Evolutionary conservation across 2,797 vertebrate genomes (phyloP), one percentile per base, ranked within the genome.

Genomic region (Falco peregrinus): DNA sequence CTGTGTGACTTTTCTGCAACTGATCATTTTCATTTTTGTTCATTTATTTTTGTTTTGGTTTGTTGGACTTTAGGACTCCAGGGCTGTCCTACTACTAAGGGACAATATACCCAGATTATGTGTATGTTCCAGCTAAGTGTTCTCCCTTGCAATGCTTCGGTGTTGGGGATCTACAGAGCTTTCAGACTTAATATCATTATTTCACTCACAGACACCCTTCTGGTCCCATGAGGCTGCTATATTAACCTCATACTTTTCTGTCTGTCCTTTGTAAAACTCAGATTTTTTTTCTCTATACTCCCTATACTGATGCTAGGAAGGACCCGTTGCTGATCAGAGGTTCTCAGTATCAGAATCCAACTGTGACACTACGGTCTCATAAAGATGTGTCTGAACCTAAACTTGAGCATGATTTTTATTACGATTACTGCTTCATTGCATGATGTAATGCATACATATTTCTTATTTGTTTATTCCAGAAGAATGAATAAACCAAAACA

Each of bases 191-290:
- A 54, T 89, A 71, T 77, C 16, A 61, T 50, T 85, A 73, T 70
- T 94, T 93, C 33, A 20, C 41, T 81, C 33, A 45, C 33, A 81
- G 61, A 50, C 26, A 69, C 29, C 7, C 16, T 82, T 81, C 37
- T 76, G 18, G 26, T 84, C 41, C 65, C 63, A 31, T 50, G 35
- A 81, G 53, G 6, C 20, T 86, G 24, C 47, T 84, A 9, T 88
- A 93, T 90, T 95, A 93, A 92, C 51, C 57, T 94, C 57, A 15
- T n/a, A 10, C 15, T 95, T 87, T 94, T 86, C 82, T 75, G 10
- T n/a, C 64, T 70, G 14, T 91, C 68, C 68, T 91, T 94, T 84
- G 41, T 65, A 76, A 81, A 87, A 76, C 18, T 71, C 41, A 26
- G n/a, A 19, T 16, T 10, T 67, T 79, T 56, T 57, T 61, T 47